Base-by-base conservation (phyloP, 2,113 vertebrate genomes). In the Geococcyx californianus region DNA sequence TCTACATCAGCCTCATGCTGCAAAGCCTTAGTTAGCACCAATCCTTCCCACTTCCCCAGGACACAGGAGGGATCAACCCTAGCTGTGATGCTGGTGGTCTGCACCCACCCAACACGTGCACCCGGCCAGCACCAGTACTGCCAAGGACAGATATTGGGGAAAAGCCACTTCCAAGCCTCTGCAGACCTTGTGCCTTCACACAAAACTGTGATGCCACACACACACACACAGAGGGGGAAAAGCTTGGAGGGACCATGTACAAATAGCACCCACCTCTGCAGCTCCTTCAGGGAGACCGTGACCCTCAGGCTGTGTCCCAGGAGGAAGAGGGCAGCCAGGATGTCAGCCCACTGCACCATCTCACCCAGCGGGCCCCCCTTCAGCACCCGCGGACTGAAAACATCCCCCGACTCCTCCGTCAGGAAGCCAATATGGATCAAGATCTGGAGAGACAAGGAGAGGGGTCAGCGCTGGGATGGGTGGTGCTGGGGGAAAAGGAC, bases 281-380 rank as follows among this genome's bases (percentile, higher is more conserved):
- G 98, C 89, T 99, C 99, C 97, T 99, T 99, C 94, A 99, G 98
- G 52, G 99, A 99, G 60, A 99, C 97, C 0, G 99, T 99, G 97
- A 99, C 97, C 94, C 98, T 98, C 92, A 99, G 98, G 95, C 98
- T 97, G 90, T 99, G 99, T 69, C 99, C 99, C 77, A 99, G 98
- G 79, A 99, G 96, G 31, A 99, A 98, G 51, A 99, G 99, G 23
- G 98, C 97, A 3, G 99, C 98, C 91, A 99, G 97, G 92, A 99
- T 99, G 97, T 99, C 99, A 1, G 99, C 99, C 99, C 99, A 99
- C 93, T 99, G 99, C 94, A 99, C 99, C 99, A 99, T 99, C 98
- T 99, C 99, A 0, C 99, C 99, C 95, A 99, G 97, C 0, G 99
- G 99, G 7, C 99, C 99, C 4, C 99, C 99, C 90, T 99, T 99